Evolutionary conservation across 2,113 vertebrate genomes (phyloP).

Genomic region (Pontoporia blainvillei): DNA sequence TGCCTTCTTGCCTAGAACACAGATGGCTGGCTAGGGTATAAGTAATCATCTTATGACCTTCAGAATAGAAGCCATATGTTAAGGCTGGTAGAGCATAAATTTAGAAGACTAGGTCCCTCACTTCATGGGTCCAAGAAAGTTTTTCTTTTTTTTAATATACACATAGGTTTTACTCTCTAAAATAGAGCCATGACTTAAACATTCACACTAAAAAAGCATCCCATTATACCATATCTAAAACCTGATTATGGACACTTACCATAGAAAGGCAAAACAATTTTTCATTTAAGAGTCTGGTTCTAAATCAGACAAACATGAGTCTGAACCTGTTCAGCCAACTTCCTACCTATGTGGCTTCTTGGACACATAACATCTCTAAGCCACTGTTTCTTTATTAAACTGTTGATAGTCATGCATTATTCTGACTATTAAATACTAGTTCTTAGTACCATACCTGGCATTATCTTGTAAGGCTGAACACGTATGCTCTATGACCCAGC

Average conservation of each 20-base stretch:
- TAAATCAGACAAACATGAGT: constrained; percentile 12
- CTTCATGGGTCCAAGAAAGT: neutral
- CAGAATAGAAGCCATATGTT: constrained; percentile 53
- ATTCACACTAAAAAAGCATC: constrained; percentile 3
- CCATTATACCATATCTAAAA: neutral
- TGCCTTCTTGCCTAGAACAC: constrained; percentile 28
- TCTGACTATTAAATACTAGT: constrained; percentile 26
- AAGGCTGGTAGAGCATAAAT: constrained; percentile 39
- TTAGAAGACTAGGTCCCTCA: neutral
- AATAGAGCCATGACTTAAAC: neutral
- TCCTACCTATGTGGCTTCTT: neutral
- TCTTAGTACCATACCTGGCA: neutral
- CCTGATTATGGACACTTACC: neutral
- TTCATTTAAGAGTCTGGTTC: neutral
- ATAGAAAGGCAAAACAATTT: neutral
- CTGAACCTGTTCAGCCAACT: constrained; percentile 13
- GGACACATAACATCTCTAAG: neutral
- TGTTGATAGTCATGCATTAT: neutral
- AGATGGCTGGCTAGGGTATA: constrained; percentile 43
- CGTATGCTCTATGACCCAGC: neutral
- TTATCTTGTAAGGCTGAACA: neutral
- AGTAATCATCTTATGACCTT: constrained; percentile 31
- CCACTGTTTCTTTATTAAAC: neutral
- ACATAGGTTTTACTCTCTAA: neutral
- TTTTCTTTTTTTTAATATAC: constrained; percentile 2